Percentiles rank a stretch among this genome's conserved stretches.
Conservation (phyloP, 2,113 vertebrate genomes). For the Hippolais icterina region DNA sequence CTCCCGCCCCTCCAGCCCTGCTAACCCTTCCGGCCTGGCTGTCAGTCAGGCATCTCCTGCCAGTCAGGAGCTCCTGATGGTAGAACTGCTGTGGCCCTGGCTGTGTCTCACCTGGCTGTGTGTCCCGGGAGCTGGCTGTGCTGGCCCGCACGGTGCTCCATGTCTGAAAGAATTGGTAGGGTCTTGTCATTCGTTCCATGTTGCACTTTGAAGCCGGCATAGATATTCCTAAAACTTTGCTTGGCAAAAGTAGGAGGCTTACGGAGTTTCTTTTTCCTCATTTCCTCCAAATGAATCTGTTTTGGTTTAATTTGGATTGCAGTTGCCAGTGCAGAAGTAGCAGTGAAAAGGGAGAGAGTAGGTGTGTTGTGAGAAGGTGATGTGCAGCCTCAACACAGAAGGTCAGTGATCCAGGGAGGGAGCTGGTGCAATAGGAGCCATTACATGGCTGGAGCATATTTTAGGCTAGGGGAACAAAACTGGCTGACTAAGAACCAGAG, state of each 20-base stretch:
- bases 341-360: not conserved
- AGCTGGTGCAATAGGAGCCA: not conserved
- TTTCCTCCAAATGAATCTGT: not conserved
- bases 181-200: not conserved
- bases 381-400: not conserved
- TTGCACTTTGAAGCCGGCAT: fast-evolving
- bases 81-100: not conserved
- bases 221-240: not conserved
- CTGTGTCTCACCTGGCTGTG: not conserved
- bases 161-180: not conserved
- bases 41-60: constrained; percentile 68
- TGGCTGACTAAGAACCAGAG: not conserved
- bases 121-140: not conserved
- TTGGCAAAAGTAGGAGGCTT: not conserved
- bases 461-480: not conserved
- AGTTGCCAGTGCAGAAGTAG: not conserved
- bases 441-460: not conserved
- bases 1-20: constrained; percentile 77
- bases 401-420: not conserved
- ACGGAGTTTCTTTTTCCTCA: not conserved
- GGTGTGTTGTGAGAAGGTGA: not conserved
- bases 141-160: fast-evolving
- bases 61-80: not conserved
- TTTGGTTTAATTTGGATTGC: not conserved
- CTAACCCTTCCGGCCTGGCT: constrained; percentile 68